phyloP scores from a whole-genome alignment of 2,797 vertebrate species.

The Anguilla pacifica region DNA sequence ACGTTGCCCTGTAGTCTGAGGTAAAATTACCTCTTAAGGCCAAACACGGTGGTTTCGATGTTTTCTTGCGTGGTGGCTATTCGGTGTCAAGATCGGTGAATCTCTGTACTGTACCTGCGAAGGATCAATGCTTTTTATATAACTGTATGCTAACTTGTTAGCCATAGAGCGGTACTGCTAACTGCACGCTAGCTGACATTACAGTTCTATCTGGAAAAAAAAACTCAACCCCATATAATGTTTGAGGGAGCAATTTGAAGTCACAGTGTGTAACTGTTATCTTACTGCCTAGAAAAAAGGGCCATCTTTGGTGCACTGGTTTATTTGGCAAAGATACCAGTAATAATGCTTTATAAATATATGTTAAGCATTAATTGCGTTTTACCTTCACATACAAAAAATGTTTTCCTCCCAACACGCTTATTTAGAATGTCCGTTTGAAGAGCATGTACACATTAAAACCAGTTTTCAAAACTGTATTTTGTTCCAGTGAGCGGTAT shows the following conservation, averaged over 20 bases:
- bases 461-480: not conserved
- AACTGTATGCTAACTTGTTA: constrained; percentile 6
- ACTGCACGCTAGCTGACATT: not conserved
- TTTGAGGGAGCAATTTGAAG: not conserved
- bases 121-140: not conserved
- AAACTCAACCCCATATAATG: not conserved
- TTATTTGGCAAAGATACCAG: not conserved
- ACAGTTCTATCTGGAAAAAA: not conserved
- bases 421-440: not conserved
- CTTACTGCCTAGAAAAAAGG: not conserved
- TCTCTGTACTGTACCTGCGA: not conserved
- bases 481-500: not conserved
- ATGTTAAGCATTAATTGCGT: not conserved
- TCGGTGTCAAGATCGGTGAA: not conserved
- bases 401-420: not conserved
- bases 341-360: not conserved
- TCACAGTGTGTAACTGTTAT: not conserved
- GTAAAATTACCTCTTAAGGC: not conserved
- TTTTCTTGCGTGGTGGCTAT: not conserved
- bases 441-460: not conserved
- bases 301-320: not conserved
- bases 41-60: not conserved
- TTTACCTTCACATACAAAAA: not conserved
- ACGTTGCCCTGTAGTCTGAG: not conserved
- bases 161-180: constrained; percentile 13